Conservation (phyloP, 92 coral and sea anemone species). For the Chrysogorgia sp. region DNA sequence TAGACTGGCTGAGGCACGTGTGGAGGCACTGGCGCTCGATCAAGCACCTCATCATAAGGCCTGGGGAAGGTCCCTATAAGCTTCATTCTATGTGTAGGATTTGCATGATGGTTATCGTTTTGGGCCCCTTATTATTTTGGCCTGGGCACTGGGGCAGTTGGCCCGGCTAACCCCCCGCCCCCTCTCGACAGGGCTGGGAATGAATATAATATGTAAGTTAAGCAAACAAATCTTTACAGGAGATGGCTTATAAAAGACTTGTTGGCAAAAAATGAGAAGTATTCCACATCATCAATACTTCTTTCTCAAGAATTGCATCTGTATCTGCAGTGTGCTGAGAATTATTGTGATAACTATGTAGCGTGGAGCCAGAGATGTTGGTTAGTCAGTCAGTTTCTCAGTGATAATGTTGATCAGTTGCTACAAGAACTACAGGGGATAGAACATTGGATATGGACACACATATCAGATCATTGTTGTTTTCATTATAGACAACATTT, state of each 20-base stretch:
- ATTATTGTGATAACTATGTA: slow-evolving; percentile 81
- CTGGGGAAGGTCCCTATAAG: background rate
- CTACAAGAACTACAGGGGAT: slow-evolving; percentile 66
- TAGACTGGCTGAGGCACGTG: too few relatives aligned
- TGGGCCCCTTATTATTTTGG: too few relatives aligned
- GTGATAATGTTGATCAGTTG: slow-evolving; percentile 57
- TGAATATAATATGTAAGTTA: background rate
- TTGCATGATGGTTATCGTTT: too few relatives aligned
- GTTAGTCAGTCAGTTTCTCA: slow-evolving; percentile 71
- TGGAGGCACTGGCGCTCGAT: too few relatives aligned
- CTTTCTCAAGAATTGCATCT: slow-evolving; percentile 69
- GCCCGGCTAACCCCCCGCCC: too few relatives aligned
- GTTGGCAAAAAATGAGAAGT: slow-evolving; percentile 56
- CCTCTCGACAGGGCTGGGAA: background rate
- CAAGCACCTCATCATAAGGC: background rate
- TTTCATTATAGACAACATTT: slow-evolving; percentile 73
- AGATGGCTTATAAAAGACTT: slow-evolving; percentile 76
- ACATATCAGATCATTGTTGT: slow-evolving; percentile 88
- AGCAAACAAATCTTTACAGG: slow-evolving; percentile 43
- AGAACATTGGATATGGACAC: slow-evolving; percentile 79
- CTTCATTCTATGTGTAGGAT: too few relatives aligned
- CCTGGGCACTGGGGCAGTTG: too few relatives aligned
- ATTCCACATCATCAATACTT: slow-evolving; percentile 53
- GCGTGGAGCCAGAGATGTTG: slow-evolving; percentile 95
- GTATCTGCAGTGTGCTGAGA: slow-evolving; percentile 71